Base-by-base conservation (phyloP, 2,113 vertebrate species). In the Cariama cristata region DNA sequence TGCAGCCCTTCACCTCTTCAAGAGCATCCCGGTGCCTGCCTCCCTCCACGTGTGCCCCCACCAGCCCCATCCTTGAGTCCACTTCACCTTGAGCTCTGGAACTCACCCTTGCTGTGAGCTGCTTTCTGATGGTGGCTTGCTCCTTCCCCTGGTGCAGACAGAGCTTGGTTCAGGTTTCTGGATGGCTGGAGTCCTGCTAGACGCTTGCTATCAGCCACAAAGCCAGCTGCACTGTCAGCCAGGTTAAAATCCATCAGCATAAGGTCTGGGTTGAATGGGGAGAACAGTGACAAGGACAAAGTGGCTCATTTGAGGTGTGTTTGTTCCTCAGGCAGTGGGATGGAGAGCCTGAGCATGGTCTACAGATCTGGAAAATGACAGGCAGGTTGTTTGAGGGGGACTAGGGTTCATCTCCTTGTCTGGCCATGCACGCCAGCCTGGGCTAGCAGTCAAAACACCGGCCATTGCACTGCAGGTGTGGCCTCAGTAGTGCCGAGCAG, bases 361-460 rank as follows among this genome's bases (percentile, higher is more conserved):
- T 79, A 12, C 22, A 27, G 26, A 32, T 19, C 56, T 63, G 2
- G 6, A 23, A 42, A 50, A 28, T 18, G 35, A 33, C 32, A 58
- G 52, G 44, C 35, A 79, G 18, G 32, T 66, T 33, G 27, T 27
- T 11, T 58, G 35, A 35, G 42, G 27, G 19, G 50, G 10, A 19
- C 35, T 6, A 49, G 64, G 30, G 35, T 27, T 44, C 1, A 0
- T 66, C 32, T 68, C 42, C 12, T 47, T 1, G 0, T 32, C 33
- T 16, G 62, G 30, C 47, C 35, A 7, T 6, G 12, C 0, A 0
- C 52, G 42, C 11, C 44, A 35, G 56, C 28, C 32, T 1, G 1
- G 33, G 38, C 27, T 44, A 22, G 69, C 33, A 38, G n/a, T 22
- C 53, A 20, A 22, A 60, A 35, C 2, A 3, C 22, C 15, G 66